Conservation (phyloP, 1,140 invertebrate species). For the Aricia agestis region DNA sequence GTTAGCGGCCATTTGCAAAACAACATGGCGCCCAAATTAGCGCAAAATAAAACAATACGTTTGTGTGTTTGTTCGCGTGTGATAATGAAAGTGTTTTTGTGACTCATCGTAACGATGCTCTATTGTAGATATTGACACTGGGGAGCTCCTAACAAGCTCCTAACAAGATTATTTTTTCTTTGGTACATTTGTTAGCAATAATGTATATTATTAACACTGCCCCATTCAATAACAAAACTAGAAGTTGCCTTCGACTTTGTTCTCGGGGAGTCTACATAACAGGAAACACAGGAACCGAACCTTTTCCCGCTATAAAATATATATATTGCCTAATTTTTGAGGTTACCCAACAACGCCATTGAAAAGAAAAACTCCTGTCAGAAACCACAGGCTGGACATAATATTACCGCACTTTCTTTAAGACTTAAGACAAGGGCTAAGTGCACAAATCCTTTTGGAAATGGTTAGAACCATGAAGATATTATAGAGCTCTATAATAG, state of each 20-base stretch:
- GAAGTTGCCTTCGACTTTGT: neutral
- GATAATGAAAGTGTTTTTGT: conserved; percentile 14
- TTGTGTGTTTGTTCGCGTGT: neutral
- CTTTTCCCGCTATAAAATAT: no score
- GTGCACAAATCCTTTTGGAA: no score
- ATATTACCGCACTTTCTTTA: no score
- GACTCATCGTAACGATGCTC: neutral
- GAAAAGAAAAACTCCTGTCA: no score
- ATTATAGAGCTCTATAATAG: no score
- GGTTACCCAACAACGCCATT: no score
- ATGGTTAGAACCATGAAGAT: no score
- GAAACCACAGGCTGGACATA: no score
- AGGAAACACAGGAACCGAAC: no score
- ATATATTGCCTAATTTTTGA: no score
- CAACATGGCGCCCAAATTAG: neutral
- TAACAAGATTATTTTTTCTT: neutral
- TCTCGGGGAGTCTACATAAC: no score
- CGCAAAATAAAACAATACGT: conserved; percentile 15
- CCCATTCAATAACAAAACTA: neutral
- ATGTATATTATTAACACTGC: neutral
- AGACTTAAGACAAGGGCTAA: no score
- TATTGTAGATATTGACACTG: neutral
- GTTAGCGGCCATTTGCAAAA: conserved; percentile 11
- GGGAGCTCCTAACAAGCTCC: neutral
- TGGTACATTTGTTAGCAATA: neutral